Base-by-base conservation (phyloP, 2,888 invertebrate genomes). In the Polia nebulosa region DNA sequence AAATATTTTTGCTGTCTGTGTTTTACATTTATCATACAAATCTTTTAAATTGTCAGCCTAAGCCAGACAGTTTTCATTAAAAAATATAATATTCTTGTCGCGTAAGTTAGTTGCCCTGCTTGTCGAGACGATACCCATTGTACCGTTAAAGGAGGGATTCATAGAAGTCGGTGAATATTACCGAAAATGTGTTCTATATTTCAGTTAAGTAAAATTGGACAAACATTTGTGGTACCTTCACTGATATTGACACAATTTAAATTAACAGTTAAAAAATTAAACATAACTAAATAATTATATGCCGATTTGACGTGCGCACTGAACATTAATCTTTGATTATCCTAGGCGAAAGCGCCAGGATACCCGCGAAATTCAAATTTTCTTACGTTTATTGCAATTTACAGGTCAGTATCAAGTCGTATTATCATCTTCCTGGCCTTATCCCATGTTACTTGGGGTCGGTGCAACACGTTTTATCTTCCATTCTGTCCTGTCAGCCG, bases 121-220 rank as follows among this genome's bases (percentile, higher is more conserved):
- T 64, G 17, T 74, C 63, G 59, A 63, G 62, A 68, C 41, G 29
- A 45, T 45, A 63, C 47, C 57, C 45, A 34, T 58, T 58, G 34
- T 66, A 52, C 22, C 34, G n/a, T 62, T 58, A 63, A 59, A 44
- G 27, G 60, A 68, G 63, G 51, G 64, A 67, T 76, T 59, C 59
- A 69, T 69, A 52, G 45, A 70, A 63, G 65, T 70, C 65, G 60
- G 73, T 67, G 44, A 72, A 51, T 27, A 53, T 57, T 51, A 64
- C 65, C 56, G 58, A 66, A 51, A 71, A 72, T 65, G 78, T 80
- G 70, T 75, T 75, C 65, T 80, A 29, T 66, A 79, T 51, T 67
- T 71, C 61, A 52, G 22, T 52, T 45, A 39, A 51, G 59, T 72
- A 66, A 67, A 32, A 59, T 53, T 39, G 47, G 20, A 60, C 36